phyloP scores from a whole-genome alignment of 2,888 invertebrate species.

The Meiosimyza platycephala region DNA sequence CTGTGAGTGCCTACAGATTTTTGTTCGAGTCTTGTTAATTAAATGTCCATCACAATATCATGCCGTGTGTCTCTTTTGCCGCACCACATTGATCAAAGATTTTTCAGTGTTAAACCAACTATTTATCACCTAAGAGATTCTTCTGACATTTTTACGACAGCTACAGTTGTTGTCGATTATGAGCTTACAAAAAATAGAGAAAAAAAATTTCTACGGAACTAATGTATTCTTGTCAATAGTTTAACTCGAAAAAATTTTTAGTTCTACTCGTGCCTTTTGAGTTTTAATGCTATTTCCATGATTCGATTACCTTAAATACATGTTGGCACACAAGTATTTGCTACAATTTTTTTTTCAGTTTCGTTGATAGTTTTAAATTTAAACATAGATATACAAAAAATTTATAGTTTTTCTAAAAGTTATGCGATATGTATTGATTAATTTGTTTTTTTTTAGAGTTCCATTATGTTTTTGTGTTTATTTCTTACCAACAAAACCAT shows the following conservation, averaged over 20 bases:
- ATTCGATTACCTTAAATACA: too few relatives aligned
- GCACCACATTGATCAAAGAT: too few relatives aligned
- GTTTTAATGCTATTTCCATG: too few relatives aligned
- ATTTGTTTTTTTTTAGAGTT: neutral
- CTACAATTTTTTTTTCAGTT: too few relatives aligned
- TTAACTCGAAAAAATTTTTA: neutral
- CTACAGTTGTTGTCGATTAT: constrained; percentile 28
- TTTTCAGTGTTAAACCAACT: neutral
- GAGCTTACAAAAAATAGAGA: neutral
- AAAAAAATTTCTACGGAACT: neutral
- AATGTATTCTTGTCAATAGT: neutral
- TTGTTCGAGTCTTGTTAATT: too few relatives aligned
- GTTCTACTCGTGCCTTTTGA: too few relatives aligned
- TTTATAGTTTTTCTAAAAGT: neutral
- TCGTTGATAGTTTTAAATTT: too few relatives aligned
- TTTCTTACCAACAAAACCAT: neutral
- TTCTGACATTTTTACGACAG: constrained; percentile 21
- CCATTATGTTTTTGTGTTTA: neutral
- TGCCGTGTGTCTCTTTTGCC: too few relatives aligned
- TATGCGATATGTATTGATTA: neutral
- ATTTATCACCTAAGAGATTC: constrained; percentile 35
- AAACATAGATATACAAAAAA: neutral
- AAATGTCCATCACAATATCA: too few relatives aligned
- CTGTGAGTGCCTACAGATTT: too few relatives aligned
- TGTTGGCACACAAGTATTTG: too few relatives aligned